Percentiles rank a stretch among this genome's conserved stretches.
These are phyloP conservation scores for Semnornis frantzii DNA, from an alignment of 2,113 vertebrate species.

Conservation along the genomic window DNA sequence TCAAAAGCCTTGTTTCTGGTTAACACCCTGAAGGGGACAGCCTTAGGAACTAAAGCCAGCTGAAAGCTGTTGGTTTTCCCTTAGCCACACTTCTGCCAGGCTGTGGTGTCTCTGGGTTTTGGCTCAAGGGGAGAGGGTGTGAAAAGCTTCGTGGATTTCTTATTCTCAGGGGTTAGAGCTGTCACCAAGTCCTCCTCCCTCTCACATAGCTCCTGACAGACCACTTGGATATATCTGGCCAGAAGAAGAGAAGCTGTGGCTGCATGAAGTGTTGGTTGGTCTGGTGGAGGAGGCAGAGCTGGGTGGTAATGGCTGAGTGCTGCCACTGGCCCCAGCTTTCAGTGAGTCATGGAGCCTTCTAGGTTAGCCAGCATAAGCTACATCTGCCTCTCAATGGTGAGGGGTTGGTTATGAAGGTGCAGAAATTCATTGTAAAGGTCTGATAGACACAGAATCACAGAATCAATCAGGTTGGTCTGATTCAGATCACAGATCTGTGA, in stretches of 20 bases:
- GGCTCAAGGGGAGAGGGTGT: not conserved
- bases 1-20: too few relatives aligned
- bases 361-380: not conserved
- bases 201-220: not conserved
- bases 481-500: too few relatives aligned
- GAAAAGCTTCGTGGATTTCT: not conserved
- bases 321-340: not conserved
- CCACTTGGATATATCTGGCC: not conserved
- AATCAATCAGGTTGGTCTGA: too few relatives aligned
- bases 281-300: not conserved
- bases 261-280: fast-evolving
- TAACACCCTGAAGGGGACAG: not conserved
- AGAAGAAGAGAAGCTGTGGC: not conserved
- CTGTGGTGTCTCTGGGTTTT: not conserved
- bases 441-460: not conserved
- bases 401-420: not conserved
- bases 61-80: not conserved
- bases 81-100: not conserved
- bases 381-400: not conserved
- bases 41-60: not conserved
- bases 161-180: not conserved
- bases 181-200: not conserved
- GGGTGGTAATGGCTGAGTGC: not conserved
- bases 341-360: not conserved
- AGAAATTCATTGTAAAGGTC: not conserved